Evolutionary conservation across 2,797 vertebrate genomes (phyloP).

Genomic region (Trematomus bernacchii): DNA sequence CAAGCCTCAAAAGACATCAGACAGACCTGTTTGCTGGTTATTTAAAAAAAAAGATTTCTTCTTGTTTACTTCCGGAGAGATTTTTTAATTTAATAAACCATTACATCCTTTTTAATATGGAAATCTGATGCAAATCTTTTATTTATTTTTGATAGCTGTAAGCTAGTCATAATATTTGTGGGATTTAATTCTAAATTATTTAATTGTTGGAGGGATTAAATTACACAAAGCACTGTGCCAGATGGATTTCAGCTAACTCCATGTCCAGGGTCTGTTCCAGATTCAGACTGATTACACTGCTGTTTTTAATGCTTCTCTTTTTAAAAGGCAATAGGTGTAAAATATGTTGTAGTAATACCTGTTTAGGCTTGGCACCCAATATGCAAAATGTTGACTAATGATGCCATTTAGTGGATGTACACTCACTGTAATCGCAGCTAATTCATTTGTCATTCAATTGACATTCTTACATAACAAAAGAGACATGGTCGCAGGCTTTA

Average conservation of each 20-base stretch:
- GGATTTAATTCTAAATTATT: slow-evolving; percentile 28
- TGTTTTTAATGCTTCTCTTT: not conserved
- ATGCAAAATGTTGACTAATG: not conserved
- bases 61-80: too few species aligned
- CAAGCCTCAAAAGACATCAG: not conserved
- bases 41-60: not conserved
- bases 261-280: not conserved
- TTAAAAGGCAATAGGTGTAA: not conserved
- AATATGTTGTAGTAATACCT: not conserved
- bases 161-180: slow-evolving; percentile 20
- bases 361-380: not conserved
- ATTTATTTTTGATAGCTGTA: slow-evolving; percentile 20
- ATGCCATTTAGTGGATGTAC: not conserved
- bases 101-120: not conserved
- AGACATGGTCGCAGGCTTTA: not conserved
- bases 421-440: not conserved
- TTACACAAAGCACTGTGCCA: not conserved
- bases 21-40: not conserved
- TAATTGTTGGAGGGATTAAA: slow-evolving; percentile 27
- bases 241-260: slow-evolving; percentile 9
- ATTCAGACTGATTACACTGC: not conserved
- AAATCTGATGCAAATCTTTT: slow-evolving; percentile 16
- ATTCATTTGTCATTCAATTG: not conserved
- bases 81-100: not conserved
- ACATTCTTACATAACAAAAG: not conserved